Percentiles rank a stretch among this genome's conserved stretches.
Conservation (phyloP, 2,113 vertebrate genomes). For the Corythornis madagascariensis region DNA sequence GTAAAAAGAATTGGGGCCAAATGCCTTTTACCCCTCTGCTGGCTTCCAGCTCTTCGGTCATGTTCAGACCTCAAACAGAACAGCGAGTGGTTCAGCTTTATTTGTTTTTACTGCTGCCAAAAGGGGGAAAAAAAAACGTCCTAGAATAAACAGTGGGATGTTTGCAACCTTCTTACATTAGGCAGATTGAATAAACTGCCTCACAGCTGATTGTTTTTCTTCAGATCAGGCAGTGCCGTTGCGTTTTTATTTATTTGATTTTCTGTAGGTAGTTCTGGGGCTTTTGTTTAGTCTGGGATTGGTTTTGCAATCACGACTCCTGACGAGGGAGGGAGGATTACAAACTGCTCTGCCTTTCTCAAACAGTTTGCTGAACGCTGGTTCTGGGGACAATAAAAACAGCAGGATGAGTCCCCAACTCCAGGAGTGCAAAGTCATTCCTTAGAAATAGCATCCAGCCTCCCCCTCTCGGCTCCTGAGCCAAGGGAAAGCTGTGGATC, state of each 20-base stretch:
- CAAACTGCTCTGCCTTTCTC: background rate
- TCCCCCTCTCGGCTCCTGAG: accelerated
- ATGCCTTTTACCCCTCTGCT: background rate
- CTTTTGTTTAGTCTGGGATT: background rate
- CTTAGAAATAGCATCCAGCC: accelerated
- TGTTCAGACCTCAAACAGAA: background rate
- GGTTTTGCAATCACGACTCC: background rate
- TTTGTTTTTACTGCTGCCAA: conserved; percentile 58
- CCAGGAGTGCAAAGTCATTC: background rate
- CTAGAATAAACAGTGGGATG: conserved; percentile 52
- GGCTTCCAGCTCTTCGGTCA: background rate
- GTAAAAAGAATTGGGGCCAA: background rate
- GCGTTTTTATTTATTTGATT: conserved; percentile 29
- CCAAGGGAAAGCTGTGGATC: accelerated
- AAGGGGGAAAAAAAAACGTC: background rate
- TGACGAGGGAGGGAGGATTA: background rate
- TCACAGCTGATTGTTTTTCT: conserved; percentile 44
- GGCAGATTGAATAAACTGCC: conserved; percentile 65
- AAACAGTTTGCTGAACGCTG: background rate
- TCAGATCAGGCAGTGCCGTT: conserved; percentile 2
- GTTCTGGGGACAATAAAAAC: background rate
- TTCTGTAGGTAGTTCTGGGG: background rate
- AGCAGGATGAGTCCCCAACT: background rate
- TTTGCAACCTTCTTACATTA: conserved; percentile 59
- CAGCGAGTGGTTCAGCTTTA: background rate